Evolutionary conservation across 2,113 vertebrate genomes (phyloP), one percentile per base, ranked within the genome.

Genomic region (Oncorhynchus nerka): DNA sequence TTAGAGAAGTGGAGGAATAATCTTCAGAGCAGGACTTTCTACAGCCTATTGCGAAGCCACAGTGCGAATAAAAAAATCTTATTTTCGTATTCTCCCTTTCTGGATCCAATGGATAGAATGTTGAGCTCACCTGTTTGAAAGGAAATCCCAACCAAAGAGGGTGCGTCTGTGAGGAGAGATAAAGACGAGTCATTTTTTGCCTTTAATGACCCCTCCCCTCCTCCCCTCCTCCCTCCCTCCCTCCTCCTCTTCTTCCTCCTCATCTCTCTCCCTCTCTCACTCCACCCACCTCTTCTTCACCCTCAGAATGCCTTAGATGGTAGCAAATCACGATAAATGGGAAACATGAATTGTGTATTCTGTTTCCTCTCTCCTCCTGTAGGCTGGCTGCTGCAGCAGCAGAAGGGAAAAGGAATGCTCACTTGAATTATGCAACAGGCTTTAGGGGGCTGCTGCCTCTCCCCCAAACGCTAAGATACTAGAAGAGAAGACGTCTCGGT

Each of bases 351-450:
- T 77, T 62, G 81, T 74, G 74, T 34, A 30, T 81, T 80, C 68
- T 74, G 73, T 78, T 81, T 82, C 69, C 74, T 13, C 11, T 71
- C 55, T 66, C 24, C 26, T 66, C 64, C 65, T 67, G 7, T 22
- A 12, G 24, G 12, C 16, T 68, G 65, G 28, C 26, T 4, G 16
- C 15, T 34, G 67, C 30, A 69, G 32, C 30, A 13, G 67, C 4
- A 8, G 15, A 45, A 34, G 67, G 34, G 64, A 74, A 66, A 68
- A 76, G 82, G 84, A 34, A 83, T 79, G 70, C 39, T 65, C 57
- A 79, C 81, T 74, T 91, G 79, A 90, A 89, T 89, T 85, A 90
- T 89, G 78, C 84, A 90, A 80, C 76, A 84, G 78, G 70, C 81
- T 59, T 34, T 32, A 66, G 62, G 15, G 32, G 67, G 19, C 49